These are phyloP conservation scores for Pseudachorutes palmiensis DNA, from an alignment of 1,140 invertebrate genomes.

Conservation along the genomic window DNA sequence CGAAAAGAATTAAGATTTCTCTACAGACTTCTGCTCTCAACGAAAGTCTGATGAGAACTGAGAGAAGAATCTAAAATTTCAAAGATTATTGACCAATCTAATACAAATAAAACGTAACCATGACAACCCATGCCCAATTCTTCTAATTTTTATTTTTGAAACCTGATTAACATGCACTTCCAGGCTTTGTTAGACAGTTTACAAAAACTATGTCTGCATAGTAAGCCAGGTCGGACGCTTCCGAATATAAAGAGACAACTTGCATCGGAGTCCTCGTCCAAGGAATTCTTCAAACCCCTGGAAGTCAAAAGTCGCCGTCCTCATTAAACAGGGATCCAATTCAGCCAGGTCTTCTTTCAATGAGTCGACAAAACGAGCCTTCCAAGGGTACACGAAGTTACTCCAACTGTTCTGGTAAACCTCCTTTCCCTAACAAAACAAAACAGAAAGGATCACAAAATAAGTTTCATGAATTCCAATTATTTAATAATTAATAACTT, in stretches of 20 bases:
- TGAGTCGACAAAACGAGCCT: not conserved
- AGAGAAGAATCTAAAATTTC: not conserved
- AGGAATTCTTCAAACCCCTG: not conserved
- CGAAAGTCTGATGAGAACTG: not conserved
- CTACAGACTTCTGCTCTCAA: not conserved
- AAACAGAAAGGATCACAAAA: not conserved
- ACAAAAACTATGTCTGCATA: not conserved
- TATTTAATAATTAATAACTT: not conserved
- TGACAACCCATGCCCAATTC: too few species aligned
- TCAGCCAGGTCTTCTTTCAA: not conserved
- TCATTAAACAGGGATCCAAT: not conserved
- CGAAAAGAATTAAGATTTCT: too few species aligned
- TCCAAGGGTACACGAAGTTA: not conserved
- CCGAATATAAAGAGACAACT: not conserved
- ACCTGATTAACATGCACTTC: too few species aligned
- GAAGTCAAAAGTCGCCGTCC: not conserved
- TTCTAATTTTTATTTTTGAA: too few species aligned
- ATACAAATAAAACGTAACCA: not conserved
- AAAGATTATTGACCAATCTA: not conserved
- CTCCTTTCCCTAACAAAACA: not conserved
- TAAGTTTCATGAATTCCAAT: not conserved
- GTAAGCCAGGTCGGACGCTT: not conserved
- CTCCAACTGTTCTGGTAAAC: not conserved
- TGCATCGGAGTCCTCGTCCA: not conserved
- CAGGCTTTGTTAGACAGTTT: too few species aligned